phyloP scores from a whole-genome alignment of 2,113 vertebrate species.

The Glaucomys volans region DNA sequence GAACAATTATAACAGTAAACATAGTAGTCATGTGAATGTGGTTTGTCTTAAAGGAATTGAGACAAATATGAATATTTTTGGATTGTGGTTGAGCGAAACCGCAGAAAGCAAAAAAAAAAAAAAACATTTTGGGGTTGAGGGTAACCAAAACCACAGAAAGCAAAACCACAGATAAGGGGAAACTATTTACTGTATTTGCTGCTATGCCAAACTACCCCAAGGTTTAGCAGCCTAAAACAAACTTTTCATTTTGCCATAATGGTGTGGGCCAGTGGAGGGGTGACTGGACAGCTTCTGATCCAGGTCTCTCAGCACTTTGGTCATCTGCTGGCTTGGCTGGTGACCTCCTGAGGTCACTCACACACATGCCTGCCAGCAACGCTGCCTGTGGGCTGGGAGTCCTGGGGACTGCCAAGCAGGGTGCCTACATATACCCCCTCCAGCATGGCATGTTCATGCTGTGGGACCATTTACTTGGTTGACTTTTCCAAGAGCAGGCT shows the following conservation, averaged over 20 bases:
- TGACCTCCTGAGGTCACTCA: background rate
- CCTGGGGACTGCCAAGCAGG: background rate
- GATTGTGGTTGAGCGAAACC: background rate
- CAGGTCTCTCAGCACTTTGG: rapidly evolving
- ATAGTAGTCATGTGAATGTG: background rate
- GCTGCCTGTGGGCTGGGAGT: background rate
- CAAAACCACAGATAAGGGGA: no score
- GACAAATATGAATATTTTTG: no score
- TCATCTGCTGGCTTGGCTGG: background rate
- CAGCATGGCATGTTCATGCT: background rate
- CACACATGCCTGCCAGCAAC: background rate
- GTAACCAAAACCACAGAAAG: no score
- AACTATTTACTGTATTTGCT: background rate
- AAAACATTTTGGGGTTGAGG: no score
- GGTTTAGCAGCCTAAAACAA: background rate
- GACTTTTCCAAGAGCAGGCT: background rate
- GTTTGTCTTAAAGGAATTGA: background rate
- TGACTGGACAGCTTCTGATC: background rate
- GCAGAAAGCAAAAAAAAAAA: background rate
- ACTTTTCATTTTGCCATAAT: background rate
- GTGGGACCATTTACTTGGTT: background rate
- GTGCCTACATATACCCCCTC: background rate
- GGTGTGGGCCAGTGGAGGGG: background rate
- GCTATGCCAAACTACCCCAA: background rate
- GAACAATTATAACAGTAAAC: rapidly evolving